Conservation (phyloP, 2,113 vertebrate genomes). For the Ptilonorhynchus violaceus region DNA sequence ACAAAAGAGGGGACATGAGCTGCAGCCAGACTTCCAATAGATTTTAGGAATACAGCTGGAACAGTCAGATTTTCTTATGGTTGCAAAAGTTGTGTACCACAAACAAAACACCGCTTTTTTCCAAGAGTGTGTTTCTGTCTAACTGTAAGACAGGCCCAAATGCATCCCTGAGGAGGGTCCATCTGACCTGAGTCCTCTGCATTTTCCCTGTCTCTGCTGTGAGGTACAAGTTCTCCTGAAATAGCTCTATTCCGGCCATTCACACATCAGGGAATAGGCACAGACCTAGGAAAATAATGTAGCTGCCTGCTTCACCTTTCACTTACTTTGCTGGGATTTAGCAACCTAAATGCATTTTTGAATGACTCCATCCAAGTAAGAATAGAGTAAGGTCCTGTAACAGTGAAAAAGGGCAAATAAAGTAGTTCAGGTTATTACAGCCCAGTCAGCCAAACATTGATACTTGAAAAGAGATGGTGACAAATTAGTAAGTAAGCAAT, state of each 20-base stretch:
- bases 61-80: not conserved
- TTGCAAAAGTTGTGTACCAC: not conserved
- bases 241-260: not conserved
- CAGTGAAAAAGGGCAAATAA: not conserved
- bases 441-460: not conserved
- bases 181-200: not conserved
- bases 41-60: not conserved
- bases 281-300: not conserved
- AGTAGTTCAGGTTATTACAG: not conserved
- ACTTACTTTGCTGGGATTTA: not conserved
- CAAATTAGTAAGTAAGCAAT: conserved; percentile 2
- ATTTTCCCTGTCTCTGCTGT: not conserved
- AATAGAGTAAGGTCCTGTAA: rapidly evolving
- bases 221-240: not conserved
- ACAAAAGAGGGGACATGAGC: rapidly evolving
- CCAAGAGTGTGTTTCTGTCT: not conserved
- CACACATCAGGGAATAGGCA: not conserved
- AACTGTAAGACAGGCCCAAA: not conserved
- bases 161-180: not conserved
- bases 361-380: not conserved
- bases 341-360: not conserved
- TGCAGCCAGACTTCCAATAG: not conserved
- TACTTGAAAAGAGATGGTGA: not conserved
- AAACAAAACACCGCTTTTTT: not conserved
- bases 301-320: not conserved